These are phyloP conservation scores for Ictalurus punctatus DNA, from an alignment of 2,113 vertebrate genomes.

Conservation along the genomic window DNA sequence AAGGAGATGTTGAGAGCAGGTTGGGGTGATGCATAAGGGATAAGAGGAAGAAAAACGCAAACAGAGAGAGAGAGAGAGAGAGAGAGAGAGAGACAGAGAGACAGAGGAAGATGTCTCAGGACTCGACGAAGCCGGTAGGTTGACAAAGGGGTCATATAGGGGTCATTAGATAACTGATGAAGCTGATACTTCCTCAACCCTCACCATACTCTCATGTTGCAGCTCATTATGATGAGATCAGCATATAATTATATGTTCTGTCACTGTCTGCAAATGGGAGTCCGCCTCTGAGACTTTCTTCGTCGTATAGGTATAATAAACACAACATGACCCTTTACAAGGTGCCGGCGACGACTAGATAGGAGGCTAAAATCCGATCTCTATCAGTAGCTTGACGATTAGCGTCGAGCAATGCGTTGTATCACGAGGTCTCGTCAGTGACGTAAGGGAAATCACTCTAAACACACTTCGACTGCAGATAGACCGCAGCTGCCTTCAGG, in stretches of 20 bases:
- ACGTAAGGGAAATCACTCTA: not conserved
- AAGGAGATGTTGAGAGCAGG: conserved; percentile 35
- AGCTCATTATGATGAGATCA: conserved; percentile 28
- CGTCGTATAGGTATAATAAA: not conserved
- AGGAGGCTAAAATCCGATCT: not conserved
- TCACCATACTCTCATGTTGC: conserved; percentile 16
- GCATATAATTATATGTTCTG: conserved; percentile 30
- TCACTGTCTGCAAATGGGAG: not conserved
- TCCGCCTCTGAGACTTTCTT: not conserved
- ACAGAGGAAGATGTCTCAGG: not conserved
- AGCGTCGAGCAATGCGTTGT: not conserved
- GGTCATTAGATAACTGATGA: conserved; percentile 63
- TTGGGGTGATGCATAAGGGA: conserved; percentile 49
- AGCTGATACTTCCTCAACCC: conserved; percentile 16
- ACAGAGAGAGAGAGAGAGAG: not conserved
- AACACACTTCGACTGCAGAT: not conserved
- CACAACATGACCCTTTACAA: not conserved
- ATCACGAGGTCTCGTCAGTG: not conserved
- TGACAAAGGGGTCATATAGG: conserved; percentile 42
- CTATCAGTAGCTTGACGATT: not conserved
- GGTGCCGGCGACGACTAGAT: not conserved
- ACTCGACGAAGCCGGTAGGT: not conserved
- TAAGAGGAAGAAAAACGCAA: not conserved
- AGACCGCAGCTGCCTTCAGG: not conserved
- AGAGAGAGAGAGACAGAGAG: not conserved